Base-by-base conservation (phyloP, 2,113 vertebrate species). In the Spermophilus dauricus region DNA sequence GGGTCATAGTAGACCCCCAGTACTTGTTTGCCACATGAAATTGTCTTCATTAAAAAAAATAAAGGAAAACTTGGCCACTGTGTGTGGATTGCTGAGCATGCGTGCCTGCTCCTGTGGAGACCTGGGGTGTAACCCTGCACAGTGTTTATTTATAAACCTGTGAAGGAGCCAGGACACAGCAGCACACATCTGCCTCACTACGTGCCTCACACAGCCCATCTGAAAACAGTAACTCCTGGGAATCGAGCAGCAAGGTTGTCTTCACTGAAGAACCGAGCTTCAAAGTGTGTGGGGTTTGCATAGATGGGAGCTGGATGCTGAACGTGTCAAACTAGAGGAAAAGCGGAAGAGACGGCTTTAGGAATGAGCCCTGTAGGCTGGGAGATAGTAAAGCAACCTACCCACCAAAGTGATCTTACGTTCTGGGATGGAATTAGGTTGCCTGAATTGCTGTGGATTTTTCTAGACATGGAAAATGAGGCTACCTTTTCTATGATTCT, bases 111-210 rank as follows among this genome's bases (percentile, higher is more conserved):
- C 1, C 65, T 2, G 4, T 13, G 14, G 13, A 67, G 42, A 39
- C 9, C 24, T 8, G 18, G 2, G 11, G 6, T 37, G 4, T 8
- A 63, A 28, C 18, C n/a, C 30, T 26, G 4, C 2, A 6, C 10
- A 17, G 14, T 8, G 10, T 51, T 51, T 45, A 63, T 16, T 61
- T 28, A 12, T 17, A 53, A 4, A 0, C 4, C 2, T 1, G 1
- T 1, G 2, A 34, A 34, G 65, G 13, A 63, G 61, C 24, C 58
- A 42, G 67, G 51, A 32, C 24, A 73, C 0, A 4, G 4, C 24
- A 8, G 22, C 5, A 0, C 0, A 0, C 0, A 0, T 39, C 26
- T 0, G 2, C 3, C 2, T 9, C 9, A 10, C 1, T 16, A 18
- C 4, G 1, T 22, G 0, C 34, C 30, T 28, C 11, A 70, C 63